Evolutionary conservation across 2,888 invertebrate species (phyloP), one percentile per base, ranked within the genome.

Genomic region (Pyrgus malvae): DNA sequence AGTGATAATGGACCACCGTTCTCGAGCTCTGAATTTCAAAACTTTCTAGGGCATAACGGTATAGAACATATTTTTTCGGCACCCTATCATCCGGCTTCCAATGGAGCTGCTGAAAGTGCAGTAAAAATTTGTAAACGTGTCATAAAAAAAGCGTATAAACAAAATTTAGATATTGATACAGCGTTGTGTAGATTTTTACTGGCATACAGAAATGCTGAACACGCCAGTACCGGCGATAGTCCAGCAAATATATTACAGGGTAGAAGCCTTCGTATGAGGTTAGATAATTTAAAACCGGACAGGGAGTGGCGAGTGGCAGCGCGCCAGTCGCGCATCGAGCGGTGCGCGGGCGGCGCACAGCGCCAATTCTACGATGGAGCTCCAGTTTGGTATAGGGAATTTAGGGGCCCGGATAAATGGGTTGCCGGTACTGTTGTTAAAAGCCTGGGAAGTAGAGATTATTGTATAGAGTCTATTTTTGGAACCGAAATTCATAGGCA

Each of bases 31-130:
- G 57, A 62, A 19, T 64, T 65, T 50, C 17, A 31, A 25, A 6
- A 12, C 1, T 58, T 59, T 50, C 19, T 57, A 16, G 25, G 19
- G n/a, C 2, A 9, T 5, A 57, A 59, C 29, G 56, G 62, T 4
- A 55, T 64, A 1, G 9, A 58, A n/a, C 61, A 62, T 3, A 35
- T 54, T 1, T 60, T 60, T 27, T 57, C 61, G 0, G 56, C 63
- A 2, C 60, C 58, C 0, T 63, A 65, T 9, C 60, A 63, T 25
- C 65, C 62, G 0, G 33, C 62, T 0, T 59, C 58, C 0, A 65
- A 66, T 12, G 63, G 64, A 1, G 58, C 56, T 0, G 64, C 63
- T 0, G 61, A 64, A 50, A 64, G 61, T 23, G 58, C 60, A 0
- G 62, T 64, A 0, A 40, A 41, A 6, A 61, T 55, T 5, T 55